These are phyloP conservation scores for Xenentodon cancila DNA, from an alignment of 2,797 vertebrate genomes.

Conservation along the genomic window DNA sequence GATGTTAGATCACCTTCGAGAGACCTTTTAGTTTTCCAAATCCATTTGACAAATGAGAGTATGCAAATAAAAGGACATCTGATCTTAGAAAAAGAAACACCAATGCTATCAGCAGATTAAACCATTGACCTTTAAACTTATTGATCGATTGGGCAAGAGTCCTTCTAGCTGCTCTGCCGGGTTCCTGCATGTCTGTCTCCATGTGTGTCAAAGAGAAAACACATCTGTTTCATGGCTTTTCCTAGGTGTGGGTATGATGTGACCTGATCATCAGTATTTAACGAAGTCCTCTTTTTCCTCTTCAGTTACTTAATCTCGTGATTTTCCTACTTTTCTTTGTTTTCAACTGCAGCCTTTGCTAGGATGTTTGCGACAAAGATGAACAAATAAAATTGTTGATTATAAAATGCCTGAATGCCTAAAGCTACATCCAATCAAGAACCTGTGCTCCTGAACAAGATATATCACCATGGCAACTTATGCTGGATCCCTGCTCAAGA, in stretches of 20 bases:
- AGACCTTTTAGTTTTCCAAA: neutral
- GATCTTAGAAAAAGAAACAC: slow-evolving; percentile 1
- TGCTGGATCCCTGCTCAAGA: too few species aligned
- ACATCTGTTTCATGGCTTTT: neutral
- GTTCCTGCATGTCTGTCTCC: slow-evolving; percentile 28
- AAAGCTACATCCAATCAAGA: neutral
- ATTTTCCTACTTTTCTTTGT: neutral
- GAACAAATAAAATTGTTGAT: slow-evolving; percentile 3
- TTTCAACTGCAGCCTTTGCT: neutral
- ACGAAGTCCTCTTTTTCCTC: neutral
- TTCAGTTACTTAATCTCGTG: neutral
- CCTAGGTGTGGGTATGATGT: neutral
- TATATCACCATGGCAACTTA: too few species aligned
- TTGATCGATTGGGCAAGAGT: slow-evolving; percentile 39
- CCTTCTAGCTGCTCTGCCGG: neutral
- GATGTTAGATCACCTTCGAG: neutral
- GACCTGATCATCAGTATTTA: neutral
- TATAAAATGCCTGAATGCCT: neutral
- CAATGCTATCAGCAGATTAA: slow-evolving; percentile 18
- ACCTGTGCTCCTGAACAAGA: too few species aligned
- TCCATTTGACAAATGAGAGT: neutral
- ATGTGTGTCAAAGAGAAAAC: slow-evolving; percentile 16
- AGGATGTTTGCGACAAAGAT: slow-evolving; percentile 1
- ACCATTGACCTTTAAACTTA: slow-evolving; percentile 37
- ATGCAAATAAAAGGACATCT: slow-evolving; percentile 3